Conservation (phyloP, 2,113 vertebrate genomes). For the Probosciger aterrimus region DNA sequence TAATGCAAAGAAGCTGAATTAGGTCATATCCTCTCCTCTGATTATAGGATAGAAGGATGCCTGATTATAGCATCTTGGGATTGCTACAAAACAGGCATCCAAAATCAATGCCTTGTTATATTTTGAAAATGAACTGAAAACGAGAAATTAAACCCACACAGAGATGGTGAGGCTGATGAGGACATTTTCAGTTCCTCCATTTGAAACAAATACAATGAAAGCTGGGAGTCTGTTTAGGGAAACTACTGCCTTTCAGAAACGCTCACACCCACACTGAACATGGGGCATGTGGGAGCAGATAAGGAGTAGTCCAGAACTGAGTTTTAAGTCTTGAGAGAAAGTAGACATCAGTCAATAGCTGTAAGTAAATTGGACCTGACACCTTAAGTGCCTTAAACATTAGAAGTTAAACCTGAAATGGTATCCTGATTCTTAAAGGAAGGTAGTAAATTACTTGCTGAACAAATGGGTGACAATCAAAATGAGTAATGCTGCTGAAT, state of each 20-base stretch:
- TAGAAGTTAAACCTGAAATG: conserved; percentile 63
- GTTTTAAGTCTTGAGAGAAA: conserved; percentile 7
- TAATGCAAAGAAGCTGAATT: conserved; percentile 16
- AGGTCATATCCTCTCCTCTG: conserved; percentile 19
- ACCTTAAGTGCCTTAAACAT: conserved; percentile 68
- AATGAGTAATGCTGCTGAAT: conserved; percentile 19
- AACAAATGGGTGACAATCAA: conserved; percentile 60
- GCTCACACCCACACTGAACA: background rate
- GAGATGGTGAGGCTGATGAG: background rate
- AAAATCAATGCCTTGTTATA: conserved; percentile 20
- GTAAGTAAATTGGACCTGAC: conserved; percentile 69
- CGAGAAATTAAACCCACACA: background rate
- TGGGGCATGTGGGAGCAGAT: background rate
- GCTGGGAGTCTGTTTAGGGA: background rate
- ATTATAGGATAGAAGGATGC: background rate
- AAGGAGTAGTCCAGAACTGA: background rate
- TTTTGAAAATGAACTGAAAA: conserved; percentile 19
- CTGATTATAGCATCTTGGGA: conserved; percentile 17
- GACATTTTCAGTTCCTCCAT: background rate
- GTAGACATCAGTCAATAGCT: conserved; percentile 49
- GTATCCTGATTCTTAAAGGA: conserved; percentile 64
- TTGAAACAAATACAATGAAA: background rate
- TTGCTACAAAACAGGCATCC: background rate
- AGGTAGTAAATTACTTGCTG: conserved; percentile 44
- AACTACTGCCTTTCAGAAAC: background rate